A percentile compares a stretch with the other conserved stretches of the same genome.
These are phyloP conservation scores for Pachypanchax playfairii DNA, from an alignment of 2,113 vertebrate species.

Conservation along the genomic window DNA sequence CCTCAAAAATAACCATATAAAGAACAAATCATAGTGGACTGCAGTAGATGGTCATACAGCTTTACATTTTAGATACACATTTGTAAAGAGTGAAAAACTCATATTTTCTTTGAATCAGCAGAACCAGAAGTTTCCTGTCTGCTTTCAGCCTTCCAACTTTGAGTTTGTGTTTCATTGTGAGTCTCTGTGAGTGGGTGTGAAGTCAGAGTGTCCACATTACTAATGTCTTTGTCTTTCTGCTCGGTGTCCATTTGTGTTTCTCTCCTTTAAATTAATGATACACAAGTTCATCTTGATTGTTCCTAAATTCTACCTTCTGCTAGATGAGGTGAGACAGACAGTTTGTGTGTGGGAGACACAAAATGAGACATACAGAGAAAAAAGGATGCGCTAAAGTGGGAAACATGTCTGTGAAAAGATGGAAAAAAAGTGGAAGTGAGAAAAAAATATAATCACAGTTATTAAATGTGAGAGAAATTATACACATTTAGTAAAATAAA, in stretches of 20 bases:
- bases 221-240: constrained; percentile 25
- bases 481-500: constrained; percentile 27
- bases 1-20: not conserved
- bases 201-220: constrained; percentile 26
- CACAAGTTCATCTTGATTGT: constrained; percentile 43
- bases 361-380: not conserved
- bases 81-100: no score
- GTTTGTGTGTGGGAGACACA: constrained; percentile 22
- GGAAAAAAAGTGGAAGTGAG: constrained; percentile 35
- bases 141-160: constrained; percentile 35
- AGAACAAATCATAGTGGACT: not conserved
- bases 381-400: constrained; percentile 24
- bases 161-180: constrained; percentile 31
- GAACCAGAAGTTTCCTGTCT: constrained; percentile 4
- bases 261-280: constrained; percentile 51
- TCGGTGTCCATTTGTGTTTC: constrained; percentile 5
- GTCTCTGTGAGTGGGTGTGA: constrained; percentile 46
- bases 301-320: constrained; percentile 41
- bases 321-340: constrained; percentile 1
- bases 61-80: no score
- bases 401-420: constrained; percentile 20
- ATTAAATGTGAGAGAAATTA: constrained; percentile 28
- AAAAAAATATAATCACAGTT: constrained; percentile 42
- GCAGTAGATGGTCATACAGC: not conserved
- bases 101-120: constrained; percentile 7